Evolutionary conservation across 2,113 vertebrate species (phyloP).

Genomic region (Sylvilagus bachmani): DNA sequence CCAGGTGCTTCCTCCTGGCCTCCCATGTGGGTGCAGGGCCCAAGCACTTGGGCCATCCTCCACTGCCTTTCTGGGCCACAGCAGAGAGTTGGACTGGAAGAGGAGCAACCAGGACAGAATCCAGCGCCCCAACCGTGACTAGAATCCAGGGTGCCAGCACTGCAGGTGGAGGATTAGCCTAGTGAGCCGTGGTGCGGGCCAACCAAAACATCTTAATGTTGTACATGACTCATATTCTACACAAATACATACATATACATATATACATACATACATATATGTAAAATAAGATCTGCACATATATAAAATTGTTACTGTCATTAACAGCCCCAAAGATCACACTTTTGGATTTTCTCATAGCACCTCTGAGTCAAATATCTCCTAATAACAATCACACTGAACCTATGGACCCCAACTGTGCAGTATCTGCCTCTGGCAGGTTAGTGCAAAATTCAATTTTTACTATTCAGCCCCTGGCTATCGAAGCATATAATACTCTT

Average conservation of each 20-base stretch:
- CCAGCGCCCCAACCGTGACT: too few relatives aligned
- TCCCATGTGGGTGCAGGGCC: too few relatives aligned
- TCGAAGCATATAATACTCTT: conserved; percentile 66
- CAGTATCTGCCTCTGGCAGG: conserved; percentile 68
- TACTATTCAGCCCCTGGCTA: conserved; percentile 76
- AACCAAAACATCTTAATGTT: neutral
- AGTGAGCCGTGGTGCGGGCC: too few relatives aligned
- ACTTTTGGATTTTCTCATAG: conserved; percentile 48
- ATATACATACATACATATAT: neutral
- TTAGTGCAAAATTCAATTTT: conserved; percentile 78
- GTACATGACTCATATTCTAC: neutral
- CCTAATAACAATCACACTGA: conserved; percentile 67
- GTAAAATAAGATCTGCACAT: neutral
- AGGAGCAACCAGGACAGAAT: too few relatives aligned
- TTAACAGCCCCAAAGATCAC: neutral
- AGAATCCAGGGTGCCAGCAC: too few relatives aligned
- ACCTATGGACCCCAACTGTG: conserved; percentile 51
- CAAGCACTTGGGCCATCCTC: too few relatives aligned
- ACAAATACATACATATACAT: neutral
- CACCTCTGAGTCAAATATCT: conserved; percentile 58
- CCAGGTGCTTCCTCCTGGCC: too few relatives aligned
- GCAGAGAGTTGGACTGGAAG: too few relatives aligned
- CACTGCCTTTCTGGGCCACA: too few relatives aligned
- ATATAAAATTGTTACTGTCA: neutral
- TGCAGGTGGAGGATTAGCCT: too few relatives aligned